Base-by-base conservation (phyloP, 2,888 invertebrate genomes). In the Andrena minutula region DNA sequence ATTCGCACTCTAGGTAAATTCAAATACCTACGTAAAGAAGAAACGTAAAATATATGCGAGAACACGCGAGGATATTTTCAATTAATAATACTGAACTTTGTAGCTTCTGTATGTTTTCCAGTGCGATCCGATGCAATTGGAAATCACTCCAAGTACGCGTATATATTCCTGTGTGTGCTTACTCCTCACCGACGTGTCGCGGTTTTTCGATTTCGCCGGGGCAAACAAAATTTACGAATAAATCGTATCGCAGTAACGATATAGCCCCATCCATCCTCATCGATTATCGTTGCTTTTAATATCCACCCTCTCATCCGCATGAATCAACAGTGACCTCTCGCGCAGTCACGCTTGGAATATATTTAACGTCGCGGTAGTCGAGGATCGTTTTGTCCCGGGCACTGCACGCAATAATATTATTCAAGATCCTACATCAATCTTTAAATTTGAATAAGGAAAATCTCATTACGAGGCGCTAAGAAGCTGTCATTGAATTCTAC, bases 241-340 rank as follows among this genome's bases (percentile, higher is more conserved):
- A 87, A 86, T 77, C 75, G 80, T 75, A 85, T 78, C 73, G 65
- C 41, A 68, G 79, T 86, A 82, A 84, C 76, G 79, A 73, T 75
- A 82, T 77, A 78, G 78, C 75, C 69, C 73, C 85, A 87, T 87
- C 86, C 87, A 87, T 87, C 86, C 87, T 86, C 86, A 87, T 87
- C 86, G 86, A 87, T 87, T 87, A 85, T 79, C 86, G 76, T 68
- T 65, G 78, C 85, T 85, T 85, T 86, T 83, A 85, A 86, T 86
- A 86, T 83, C 75, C 65, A 74, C 78, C 60, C 63, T 78, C 82
- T 79, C 75, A 53, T 69, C 70, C 75, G 63, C 76, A 75, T 56
- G 77, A 78, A 80, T 84, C 86, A 78, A 78, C 78, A 78, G 66
- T 73, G 56, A 60, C 53, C 66, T 53, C 77, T 68, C 35, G 70